Base-by-base conservation (phyloP, 2,113 vertebrate genomes). In the Catharus minimus region DNA sequence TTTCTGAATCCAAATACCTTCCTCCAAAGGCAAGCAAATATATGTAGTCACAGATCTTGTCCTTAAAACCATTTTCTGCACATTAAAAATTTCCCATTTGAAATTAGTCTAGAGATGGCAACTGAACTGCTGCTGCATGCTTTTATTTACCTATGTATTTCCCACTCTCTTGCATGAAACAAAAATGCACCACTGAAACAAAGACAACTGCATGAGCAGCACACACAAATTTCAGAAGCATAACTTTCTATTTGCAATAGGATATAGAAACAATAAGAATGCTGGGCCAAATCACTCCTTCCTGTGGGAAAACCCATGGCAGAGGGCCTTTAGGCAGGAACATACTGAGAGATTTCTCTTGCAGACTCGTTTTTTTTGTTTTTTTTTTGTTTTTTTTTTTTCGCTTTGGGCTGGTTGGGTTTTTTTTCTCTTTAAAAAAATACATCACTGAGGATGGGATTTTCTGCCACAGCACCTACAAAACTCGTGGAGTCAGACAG, bases 201-300 rank as follows among this genome's bases (percentile, higher is more conserved):
- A 90, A 85, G 86, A 76, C 55, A 87, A 90, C 73, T 71, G 66
- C 68, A 75, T 28, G 38, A 86, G 52, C 62, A 87, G 67, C 47
- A 66, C 44, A 73, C 82, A 93, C 67, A 9, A 11, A 79, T 94
- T 90, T 85, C 78, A 92, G 84, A 84, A 85, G 81, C 74, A 5
- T 50, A 85, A 95, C 92, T 93, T 95, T 95, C 93, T 95, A 93
- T 92, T 92, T 94, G 95, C 91, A 89, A 76, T 95, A 94, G 95
- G 93, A 96, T 95, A 95, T 92, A 95, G 93, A 82, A 96, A 96
- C 95, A 96, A 95, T 96, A 91, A 95, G 93, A 85, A 92, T 3
- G 18, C 91, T 94, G 89, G 95, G 95, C 95, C 95, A 96, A 95
- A 95, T 94, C 71, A 93, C 93, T 95, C 78, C 91, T 96, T 96